A percentile compares a stretch with the other conserved stretches of the same genome.
Conservation (phyloP, 2,888 invertebrate species). For the Trilocha varians region DNA sequence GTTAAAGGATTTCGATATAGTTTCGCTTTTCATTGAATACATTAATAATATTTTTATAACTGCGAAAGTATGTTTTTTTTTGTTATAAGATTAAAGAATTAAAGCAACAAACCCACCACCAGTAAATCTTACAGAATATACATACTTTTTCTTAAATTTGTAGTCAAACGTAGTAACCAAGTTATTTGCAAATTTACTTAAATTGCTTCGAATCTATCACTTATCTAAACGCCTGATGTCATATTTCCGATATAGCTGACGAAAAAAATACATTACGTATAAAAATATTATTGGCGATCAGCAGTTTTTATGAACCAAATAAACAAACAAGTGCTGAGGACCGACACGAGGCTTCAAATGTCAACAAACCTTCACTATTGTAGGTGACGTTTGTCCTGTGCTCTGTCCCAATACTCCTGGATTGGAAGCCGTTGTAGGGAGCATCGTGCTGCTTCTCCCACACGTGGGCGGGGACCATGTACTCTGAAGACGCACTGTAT, state of each 20-base stretch:
- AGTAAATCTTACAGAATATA: too few species aligned
- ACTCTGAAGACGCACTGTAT: slow-evolving; percentile 37
- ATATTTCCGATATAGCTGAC: neutral
- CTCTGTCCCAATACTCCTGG: slow-evolving; percentile 27
- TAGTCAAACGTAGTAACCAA: too few species aligned
- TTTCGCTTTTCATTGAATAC: too few species aligned
- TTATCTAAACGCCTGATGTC: neutral
- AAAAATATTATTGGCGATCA: neutral
- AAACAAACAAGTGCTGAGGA: neutral
- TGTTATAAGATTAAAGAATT: too few species aligned
- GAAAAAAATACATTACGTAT: neutral
- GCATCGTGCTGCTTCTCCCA: slow-evolving; percentile 49
- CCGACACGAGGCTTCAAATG: slow-evolving; percentile 1
- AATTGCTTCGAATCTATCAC: neutral
- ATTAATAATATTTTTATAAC: too few species aligned
- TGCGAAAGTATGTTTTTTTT: too few species aligned
- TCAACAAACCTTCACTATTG: slow-evolving; percentile 39
- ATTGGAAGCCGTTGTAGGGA: slow-evolving; percentile 31
- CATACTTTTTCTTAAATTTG: too few species aligned
- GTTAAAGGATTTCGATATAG: too few species aligned
- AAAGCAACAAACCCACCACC: too few species aligned
- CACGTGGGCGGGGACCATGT: slow-evolving; percentile 31
- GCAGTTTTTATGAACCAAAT: neutral
- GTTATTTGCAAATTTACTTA: too few species aligned
- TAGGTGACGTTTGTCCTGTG: slow-evolving; percentile 12